Percentiles rank a stretch among this genome's conserved stretches.
phyloP scores from a whole-genome alignment of 2,113 vertebrate genomes.

The Calidris pygmaea region DNA sequence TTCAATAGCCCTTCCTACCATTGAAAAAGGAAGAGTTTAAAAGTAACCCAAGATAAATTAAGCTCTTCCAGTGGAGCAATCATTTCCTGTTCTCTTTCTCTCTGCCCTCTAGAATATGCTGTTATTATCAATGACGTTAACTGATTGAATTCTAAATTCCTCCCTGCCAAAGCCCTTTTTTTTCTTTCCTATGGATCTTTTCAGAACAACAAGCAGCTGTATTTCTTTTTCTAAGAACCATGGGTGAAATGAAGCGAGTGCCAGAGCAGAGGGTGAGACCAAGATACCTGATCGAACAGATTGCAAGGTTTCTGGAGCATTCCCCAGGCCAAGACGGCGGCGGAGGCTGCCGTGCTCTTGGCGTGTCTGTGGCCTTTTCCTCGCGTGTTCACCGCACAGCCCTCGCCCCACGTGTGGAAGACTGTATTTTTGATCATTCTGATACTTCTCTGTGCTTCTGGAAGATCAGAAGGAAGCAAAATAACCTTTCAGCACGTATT shows the following conservation, averaged over 20 bases:
- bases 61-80: neutral
- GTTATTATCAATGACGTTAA: neutral
- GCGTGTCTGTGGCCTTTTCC: neutral
- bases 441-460: neutral
- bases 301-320: neutral
- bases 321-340: neutral
- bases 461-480: neutral
- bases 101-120: neutral
- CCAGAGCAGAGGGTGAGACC: neutral
- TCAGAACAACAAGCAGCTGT: neutral
- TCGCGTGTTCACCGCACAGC: fast-evolving
- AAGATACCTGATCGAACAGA: neutral
- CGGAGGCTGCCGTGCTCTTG: neutral
- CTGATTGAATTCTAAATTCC: neutral
- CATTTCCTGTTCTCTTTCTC: neutral
- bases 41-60: neutral
- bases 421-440: neutral
- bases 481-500: neutral
- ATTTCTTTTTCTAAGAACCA: neutral
- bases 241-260: neutral
- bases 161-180: neutral
- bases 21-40: neutral
- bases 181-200: neutral
- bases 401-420: too few species aligned
- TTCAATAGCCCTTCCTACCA: neutral